Conservation (phyloP, 64 coral and sea anemone species). For the Catalaphyllia jardinei region DNA sequence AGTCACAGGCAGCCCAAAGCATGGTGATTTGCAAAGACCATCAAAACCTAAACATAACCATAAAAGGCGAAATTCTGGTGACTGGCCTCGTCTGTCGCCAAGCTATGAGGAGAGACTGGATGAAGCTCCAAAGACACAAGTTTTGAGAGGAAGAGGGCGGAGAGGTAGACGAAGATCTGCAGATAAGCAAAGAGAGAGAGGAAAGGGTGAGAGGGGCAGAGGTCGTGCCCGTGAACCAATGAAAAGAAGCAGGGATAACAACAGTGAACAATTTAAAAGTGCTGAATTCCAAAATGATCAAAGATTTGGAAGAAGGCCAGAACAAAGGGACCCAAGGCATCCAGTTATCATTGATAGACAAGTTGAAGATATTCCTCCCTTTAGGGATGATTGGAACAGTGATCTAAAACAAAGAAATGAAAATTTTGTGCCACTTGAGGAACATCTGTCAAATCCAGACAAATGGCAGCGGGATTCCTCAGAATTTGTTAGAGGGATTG, state of each 20-base stretch:
- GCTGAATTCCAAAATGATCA: constrained; percentile 8
- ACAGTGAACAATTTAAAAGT: constrained; percentile 9
- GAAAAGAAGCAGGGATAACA: constrained; percentile 3
- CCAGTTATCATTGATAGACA: background rate
- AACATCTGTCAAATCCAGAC: background rate
- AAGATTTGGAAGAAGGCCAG: constrained; percentile 24
- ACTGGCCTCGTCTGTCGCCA: constrained; percentile 10
- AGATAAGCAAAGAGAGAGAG: constrained; percentile 17
- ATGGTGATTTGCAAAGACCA: constrained; percentile 14
- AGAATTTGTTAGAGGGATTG: constrained; percentile 35
- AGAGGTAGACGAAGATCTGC: background rate
- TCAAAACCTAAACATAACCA: background rate
- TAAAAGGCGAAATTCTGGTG: constrained; percentile 51
- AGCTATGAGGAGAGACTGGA: background rate
- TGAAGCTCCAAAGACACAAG: background rate
- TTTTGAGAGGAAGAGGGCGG: background rate
- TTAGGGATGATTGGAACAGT: constrained; percentile 20
- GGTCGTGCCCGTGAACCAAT: background rate
- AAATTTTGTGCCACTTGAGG: background rate
- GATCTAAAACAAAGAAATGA: constrained; percentile 5
- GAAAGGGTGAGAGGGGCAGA: constrained; percentile 35
- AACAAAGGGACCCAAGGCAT: constrained; percentile 30
- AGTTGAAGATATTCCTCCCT: background rate
- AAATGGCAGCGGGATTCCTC: constrained; percentile 11
- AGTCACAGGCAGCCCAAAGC: constrained; percentile 25